Conservation (phyloP, 2,888 invertebrate genomes). For the Proisotoma minuta region DNA sequence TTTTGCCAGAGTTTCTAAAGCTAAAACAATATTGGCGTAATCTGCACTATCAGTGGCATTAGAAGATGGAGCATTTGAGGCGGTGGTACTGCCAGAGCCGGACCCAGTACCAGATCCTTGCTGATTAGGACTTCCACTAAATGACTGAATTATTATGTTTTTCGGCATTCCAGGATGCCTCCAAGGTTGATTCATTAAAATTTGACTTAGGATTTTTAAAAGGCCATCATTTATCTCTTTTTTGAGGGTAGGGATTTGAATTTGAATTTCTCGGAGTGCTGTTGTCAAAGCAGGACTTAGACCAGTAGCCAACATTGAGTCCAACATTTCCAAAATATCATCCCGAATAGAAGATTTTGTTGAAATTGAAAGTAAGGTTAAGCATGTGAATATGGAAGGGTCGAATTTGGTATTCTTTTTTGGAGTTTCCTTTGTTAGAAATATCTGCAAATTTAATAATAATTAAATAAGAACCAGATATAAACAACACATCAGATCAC, state of each 20-base stretch:
- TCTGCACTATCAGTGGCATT: constrained; percentile 64
- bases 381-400: constrained; percentile 86
- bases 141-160: constrained; percentile 50
- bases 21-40: constrained; percentile 79
- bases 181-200: constrained; percentile 80
- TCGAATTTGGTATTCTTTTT: constrained; percentile 58
- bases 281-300: constrained; percentile 85
- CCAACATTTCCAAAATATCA: constrained; percentile 78
- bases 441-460: constrained; percentile 11
- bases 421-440: constrained; percentile 31
- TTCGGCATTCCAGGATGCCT: constrained; percentile 74
- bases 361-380: constrained; percentile 83
- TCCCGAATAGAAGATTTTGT: constrained; percentile 70
- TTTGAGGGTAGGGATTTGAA: constrained; percentile 79
- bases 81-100: constrained; percentile 11
- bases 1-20: constrained; percentile 82
- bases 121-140: constrained; percentile 18
- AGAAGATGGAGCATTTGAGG: constrained; percentile 22
- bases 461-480: no score
- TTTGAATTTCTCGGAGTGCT: constrained; percentile 82
- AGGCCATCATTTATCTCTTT: constrained; percentile 88
- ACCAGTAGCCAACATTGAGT: constrained; percentile 87
- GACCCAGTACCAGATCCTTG: background rate
- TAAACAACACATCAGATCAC: background rate
- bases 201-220: constrained; percentile 82